These are phyloP conservation scores for Heliopora coerulea DNA, from an alignment of 92 coral and sea anemone genomes.

Conservation along the genomic window DNA sequence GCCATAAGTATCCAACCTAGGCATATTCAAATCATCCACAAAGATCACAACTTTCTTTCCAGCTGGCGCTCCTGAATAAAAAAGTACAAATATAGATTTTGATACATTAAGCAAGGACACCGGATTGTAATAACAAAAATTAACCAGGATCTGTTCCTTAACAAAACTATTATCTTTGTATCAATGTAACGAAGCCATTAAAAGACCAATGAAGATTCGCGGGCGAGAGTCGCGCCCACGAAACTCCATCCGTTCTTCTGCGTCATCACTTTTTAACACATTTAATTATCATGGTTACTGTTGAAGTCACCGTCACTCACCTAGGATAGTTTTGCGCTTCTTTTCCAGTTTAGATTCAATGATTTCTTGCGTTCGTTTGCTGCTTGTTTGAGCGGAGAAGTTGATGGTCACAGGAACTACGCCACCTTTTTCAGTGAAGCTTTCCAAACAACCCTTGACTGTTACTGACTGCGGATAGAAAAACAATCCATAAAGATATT, in stretches of 20 bases:
- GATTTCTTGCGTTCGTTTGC: constrained; percentile 98
- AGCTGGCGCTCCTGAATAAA: constrained; percentile 65
- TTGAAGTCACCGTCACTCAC: constrained; percentile 34
- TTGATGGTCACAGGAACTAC: constrained; percentile 88
- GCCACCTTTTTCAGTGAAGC: constrained; percentile 75
- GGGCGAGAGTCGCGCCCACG: too few species aligned
- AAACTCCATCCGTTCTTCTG: too few species aligned
- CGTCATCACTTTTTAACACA: too few species aligned
- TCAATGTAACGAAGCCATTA: too few species aligned
- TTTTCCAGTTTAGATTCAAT: constrained; percentile 95
- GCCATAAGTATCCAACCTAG: constrained; percentile 97
- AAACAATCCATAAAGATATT: too few species aligned
- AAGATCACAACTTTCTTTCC: constrained; percentile 91
- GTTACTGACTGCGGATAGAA: constrained; percentile 76
- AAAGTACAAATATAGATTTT: neutral
- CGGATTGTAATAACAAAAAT: too few species aligned
- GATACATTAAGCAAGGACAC: too few species aligned
- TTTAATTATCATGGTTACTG: too few species aligned
- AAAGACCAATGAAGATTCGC: too few species aligned
- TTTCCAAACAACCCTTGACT: constrained; percentile 83
- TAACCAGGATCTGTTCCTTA: too few species aligned
- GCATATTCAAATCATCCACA: constrained; percentile 99
- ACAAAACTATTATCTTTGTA: too few species aligned
- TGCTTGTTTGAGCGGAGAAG: constrained; percentile 99
- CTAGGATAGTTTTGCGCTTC: constrained; percentile 92